phyloP scores from a whole-genome alignment of 2,797 vertebrate genomes.

The Catharus ustulatus region DNA sequence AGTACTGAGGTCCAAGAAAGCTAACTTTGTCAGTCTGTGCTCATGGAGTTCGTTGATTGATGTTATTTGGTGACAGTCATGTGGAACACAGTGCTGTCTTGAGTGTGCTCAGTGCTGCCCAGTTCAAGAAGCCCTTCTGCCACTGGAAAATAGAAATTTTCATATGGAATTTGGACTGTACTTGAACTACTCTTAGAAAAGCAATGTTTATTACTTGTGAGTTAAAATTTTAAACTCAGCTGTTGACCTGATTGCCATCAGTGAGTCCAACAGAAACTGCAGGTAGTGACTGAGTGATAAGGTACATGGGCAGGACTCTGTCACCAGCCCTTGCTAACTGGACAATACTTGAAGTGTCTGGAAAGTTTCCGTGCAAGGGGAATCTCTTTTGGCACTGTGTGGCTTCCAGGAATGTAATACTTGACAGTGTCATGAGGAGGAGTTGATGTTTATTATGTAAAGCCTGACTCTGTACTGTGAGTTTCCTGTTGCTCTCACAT shows the following conservation, averaged over 20 bases:
- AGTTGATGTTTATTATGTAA: neutral
- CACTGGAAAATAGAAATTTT: neutral
- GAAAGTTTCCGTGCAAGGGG: neutral
- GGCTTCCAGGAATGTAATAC: neutral
- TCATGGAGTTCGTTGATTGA: neutral
- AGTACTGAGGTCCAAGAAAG: neutral
- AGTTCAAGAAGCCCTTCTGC: neutral
- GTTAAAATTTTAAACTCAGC: conserved; percentile 31
- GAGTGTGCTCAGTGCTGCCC: neutral
- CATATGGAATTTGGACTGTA: neutral
- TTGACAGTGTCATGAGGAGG: neutral
- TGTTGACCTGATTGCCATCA: neutral
- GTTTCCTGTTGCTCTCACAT: neutral
- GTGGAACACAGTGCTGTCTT: neutral
- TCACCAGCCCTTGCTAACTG: neutral
- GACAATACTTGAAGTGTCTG: neutral
- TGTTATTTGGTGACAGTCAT: neutral
- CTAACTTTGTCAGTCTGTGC: neutral
- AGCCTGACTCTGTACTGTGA: neutral
- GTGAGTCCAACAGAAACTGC: conserved; percentile 5
- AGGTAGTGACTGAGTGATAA: conserved; percentile 19
- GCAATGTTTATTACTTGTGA: neutral
- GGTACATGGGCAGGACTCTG: neutral
- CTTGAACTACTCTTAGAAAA: neutral
- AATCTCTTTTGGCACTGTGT: neutral